These are phyloP conservation scores for Aplochiton taeniatus DNA, from an alignment of 2,797 vertebrate species.

Conservation along the genomic window DNA sequence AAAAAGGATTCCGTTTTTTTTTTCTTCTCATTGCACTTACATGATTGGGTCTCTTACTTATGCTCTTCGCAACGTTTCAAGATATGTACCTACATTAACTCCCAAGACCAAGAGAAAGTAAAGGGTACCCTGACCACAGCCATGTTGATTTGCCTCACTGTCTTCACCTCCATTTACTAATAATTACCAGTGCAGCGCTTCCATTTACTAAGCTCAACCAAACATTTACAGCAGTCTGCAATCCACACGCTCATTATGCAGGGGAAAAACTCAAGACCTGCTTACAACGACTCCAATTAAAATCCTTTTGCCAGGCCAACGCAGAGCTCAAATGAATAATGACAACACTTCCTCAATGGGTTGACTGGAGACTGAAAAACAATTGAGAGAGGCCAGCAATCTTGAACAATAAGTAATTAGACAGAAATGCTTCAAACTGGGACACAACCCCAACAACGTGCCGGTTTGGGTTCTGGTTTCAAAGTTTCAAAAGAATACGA, in stretches of 20 bases:
- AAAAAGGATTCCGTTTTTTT: no score
- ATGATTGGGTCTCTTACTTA: slow-evolving; percentile 39
- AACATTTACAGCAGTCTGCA: slow-evolving; percentile 68
- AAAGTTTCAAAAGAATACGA: not conserved
- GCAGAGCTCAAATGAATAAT: slow-evolving; percentile 60
- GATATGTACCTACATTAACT: slow-evolving; percentile 37
- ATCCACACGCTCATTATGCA: slow-evolving; percentile 75
- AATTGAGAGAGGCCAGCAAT: slow-evolving; percentile 37
- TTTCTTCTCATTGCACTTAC: no score
- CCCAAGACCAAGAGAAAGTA: slow-evolving; percentile 53
- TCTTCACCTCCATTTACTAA: slow-evolving; percentile 76
- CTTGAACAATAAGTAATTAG: slow-evolving; percentile 28
- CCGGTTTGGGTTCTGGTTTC: not conserved
- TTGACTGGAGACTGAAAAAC: slow-evolving; percentile 33
- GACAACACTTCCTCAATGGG: slow-evolving; percentile 54
- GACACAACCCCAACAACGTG: not conserved
- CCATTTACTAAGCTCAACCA: slow-evolving; percentile 72
- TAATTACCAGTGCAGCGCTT: slow-evolving; percentile 75
- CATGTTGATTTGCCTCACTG: slow-evolving; percentile 72
- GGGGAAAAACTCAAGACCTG: slow-evolving; percentile 57
- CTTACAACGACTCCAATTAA: slow-evolving; percentile 76
- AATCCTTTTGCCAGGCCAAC: slow-evolving; percentile 66
- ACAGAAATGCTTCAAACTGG: slow-evolving; percentile 31
- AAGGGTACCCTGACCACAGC: slow-evolving; percentile 47
- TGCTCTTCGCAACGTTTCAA: slow-evolving; percentile 45